phyloP scores from a whole-genome alignment of 2,888 invertebrate genomes.

The Chesias legatella region DNA sequence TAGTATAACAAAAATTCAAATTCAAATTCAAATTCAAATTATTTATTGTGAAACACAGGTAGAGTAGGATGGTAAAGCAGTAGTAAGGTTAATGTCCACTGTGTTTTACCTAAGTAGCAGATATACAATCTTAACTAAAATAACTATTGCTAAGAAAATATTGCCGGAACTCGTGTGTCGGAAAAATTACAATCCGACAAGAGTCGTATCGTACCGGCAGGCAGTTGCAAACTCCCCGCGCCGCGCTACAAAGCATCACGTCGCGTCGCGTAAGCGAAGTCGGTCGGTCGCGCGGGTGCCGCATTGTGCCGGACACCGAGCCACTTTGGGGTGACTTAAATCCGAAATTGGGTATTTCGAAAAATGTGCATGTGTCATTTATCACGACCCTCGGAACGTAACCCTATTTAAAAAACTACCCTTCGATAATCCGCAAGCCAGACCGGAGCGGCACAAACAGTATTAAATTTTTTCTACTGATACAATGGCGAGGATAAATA shows the following conservation, averaged over 20 bases:
- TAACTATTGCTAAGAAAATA: too few relatives aligned
- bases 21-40: too few relatives aligned
- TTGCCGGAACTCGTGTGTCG: too few relatives aligned
- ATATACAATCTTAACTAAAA: too few relatives aligned
- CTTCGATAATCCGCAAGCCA: constrained; percentile 67
- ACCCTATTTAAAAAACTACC: constrained; percentile 80
- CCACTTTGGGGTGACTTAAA: constrained; percentile 82
- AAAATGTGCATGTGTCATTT: constrained; percentile 82
- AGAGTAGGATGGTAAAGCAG: too few relatives aligned
- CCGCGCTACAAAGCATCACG: constrained; percentile 31
- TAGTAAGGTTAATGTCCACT: too few relatives aligned
- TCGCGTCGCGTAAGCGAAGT: constrained; percentile 78
- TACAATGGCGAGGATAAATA: constrained; percentile 75
- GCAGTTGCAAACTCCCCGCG: constrained; percentile 5
- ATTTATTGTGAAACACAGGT: too few relatives aligned
- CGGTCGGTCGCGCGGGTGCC: constrained; percentile 46
- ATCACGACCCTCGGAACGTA: constrained; percentile 77
- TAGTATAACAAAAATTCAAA: too few relatives aligned
- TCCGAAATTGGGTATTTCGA: constrained; percentile 82
- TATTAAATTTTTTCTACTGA: constrained; percentile 75
- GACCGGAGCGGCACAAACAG: constrained; percentile 69
- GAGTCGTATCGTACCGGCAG: too few relatives aligned
- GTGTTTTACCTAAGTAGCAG: too few relatives aligned
- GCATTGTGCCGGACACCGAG: constrained; percentile 68
- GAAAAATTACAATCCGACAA: too few relatives aligned